These are phyloP conservation scores for Hirtodrosophila trivittata DNA, from an alignment of 2,888 invertebrate genomes.

Conservation along the genomic window DNA sequence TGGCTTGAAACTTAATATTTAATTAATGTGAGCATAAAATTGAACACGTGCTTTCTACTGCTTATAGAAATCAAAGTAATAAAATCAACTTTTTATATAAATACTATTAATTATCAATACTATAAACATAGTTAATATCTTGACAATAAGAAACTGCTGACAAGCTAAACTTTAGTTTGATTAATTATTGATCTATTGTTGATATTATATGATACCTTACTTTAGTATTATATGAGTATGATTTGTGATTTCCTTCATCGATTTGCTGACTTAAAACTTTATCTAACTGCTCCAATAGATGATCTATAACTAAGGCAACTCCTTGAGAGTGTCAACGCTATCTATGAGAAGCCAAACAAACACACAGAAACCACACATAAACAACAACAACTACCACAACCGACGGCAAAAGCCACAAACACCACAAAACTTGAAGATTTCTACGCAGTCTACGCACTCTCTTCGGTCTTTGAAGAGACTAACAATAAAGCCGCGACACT, in stretches of 20 bases:
- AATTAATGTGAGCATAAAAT: no score
- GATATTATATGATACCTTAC: no score
- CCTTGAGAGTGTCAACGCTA: conserved; percentile 6
- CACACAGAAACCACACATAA: conserved; percentile 1
- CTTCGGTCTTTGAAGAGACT: conserved; percentile 16
- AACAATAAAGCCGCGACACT: conserved; percentile 47
- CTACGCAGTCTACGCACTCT: not conserved
- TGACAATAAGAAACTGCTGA: no score
- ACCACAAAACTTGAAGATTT: conserved; percentile 22
- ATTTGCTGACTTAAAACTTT: not conserved
- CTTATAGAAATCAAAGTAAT: no score
- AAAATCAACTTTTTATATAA: no score
- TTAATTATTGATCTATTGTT: no score
- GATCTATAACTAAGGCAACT: conserved; percentile 3
- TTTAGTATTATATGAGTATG: not conserved
- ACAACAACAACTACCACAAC: conserved; percentile 20
- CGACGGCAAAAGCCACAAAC: conserved; percentile 49
- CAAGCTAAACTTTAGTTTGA: no score
- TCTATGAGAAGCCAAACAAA: conserved; percentile 44
- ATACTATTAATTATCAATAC: no score
- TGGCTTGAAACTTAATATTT: no score
- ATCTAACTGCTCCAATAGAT: not conserved
- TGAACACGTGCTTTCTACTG: no score
- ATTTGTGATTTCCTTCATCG: not conserved
- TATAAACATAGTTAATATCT: no score